These are phyloP conservation scores for Myzus persicae DNA, from an alignment of 1,140 invertebrate genomes.

Conservation along the genomic window DNA sequence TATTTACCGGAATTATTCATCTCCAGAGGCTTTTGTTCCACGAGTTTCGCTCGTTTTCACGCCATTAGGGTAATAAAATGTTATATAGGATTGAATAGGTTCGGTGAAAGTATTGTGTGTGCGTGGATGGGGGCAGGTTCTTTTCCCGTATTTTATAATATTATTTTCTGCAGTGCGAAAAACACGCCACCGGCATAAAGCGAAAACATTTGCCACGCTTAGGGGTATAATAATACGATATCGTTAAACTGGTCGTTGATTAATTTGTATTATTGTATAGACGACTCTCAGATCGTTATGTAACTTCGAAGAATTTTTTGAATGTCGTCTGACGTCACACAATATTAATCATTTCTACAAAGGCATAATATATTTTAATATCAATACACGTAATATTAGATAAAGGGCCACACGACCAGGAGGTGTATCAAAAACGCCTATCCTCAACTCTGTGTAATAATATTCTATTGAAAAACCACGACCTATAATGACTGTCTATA, in stretches of 20 bases:
- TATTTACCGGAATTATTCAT: constrained; percentile 53
- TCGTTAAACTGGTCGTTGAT: background rate
- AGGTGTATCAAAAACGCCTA: background rate
- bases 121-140: background rate
- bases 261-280: background rate
- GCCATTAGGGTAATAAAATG: constrained; percentile 51
- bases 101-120: background rate
- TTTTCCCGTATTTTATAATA: background rate
- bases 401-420: background rate
- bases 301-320: background rate
- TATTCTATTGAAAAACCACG: background rate
- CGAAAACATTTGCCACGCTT: background rate
- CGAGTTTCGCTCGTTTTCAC: constrained; percentile 52
- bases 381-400: background rate
- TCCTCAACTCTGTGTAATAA: background rate
- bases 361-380: background rate
- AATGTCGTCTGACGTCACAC: background rate
- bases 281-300: background rate
- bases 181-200: background rate
- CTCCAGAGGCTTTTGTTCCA: constrained; percentile 44
- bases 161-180: background rate
- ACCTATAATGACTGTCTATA: no score
- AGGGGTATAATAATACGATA: background rate
- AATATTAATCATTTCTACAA: background rate
- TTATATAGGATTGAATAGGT: constrained; percentile 39